phyloP scores from a whole-genome alignment of 2,113 vertebrate species.

The human region DNA sequence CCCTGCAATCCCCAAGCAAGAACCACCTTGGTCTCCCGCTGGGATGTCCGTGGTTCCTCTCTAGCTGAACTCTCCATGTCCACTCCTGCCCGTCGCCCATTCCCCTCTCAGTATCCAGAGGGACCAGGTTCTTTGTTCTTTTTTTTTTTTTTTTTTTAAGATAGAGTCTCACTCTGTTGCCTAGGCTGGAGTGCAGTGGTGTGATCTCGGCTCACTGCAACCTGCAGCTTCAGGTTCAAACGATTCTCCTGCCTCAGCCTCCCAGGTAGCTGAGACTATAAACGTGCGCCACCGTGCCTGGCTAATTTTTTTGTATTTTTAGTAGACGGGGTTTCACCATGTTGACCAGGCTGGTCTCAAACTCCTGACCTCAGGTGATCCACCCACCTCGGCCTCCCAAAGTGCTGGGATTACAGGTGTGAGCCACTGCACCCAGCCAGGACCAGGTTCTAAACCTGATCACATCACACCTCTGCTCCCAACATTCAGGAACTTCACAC shows the following conservation, averaged over 20 bases:
- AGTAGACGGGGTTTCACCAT: too few relatives aligned
- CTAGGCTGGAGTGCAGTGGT: not conserved
- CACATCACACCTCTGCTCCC: not conserved
- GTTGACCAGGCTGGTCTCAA: too few relatives aligned
- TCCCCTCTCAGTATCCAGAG: not conserved
- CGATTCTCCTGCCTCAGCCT: too few relatives aligned
- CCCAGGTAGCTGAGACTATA: too few relatives aligned
- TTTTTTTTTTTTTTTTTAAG: too few relatives aligned
- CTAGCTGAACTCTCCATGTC: not conserved
- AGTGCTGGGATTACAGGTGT: too few relatives aligned
- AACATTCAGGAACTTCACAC: not conserved
- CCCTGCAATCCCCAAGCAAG: not conserved
- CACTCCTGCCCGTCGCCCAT: not conserved
- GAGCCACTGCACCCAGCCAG: not conserved
- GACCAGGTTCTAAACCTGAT: not conserved
- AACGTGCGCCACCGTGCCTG: too few relatives aligned
- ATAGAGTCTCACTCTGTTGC: too few relatives aligned
- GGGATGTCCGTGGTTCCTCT: not conserved
- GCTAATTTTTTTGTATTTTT: too few relatives aligned
- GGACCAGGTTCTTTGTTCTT: not conserved
- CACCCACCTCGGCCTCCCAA: too few relatives aligned
- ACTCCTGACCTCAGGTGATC: too few relatives aligned
- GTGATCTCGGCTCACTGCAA: not conserved
- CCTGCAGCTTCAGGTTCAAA: too few relatives aligned
- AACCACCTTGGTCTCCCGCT: accelerated